Base-by-base conservation (phyloP, 2,888 invertebrate genomes). In the Pachymerium ferrugineum region DNA sequence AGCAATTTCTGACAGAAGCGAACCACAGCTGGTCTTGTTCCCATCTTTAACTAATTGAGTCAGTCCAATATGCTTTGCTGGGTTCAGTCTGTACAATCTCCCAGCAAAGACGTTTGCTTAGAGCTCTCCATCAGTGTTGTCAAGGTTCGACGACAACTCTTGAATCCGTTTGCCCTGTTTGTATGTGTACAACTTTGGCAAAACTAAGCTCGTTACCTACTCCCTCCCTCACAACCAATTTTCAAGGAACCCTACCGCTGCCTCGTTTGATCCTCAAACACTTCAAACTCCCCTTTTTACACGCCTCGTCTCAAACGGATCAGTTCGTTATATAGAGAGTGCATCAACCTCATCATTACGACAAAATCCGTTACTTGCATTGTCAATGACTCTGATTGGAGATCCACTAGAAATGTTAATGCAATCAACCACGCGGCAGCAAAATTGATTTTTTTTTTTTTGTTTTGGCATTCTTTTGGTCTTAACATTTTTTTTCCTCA, bases 181-280 rank as follows among this genome's bases (percentile, higher is more conserved):
- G n/a, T n/a, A n/a, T n/a, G n/a, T n/a, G n/a, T n/a, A n/a, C n/a
- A n/a, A n/a, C n/a, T n/a, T n/a, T n/a, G n/a, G n/a, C n/a, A n/a
- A 28, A 62, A 28, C 28, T 28, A 62, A 62, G 62, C 62, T 62
- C 62, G 62, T 62, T 62, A 62, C 62, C 25, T 62, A 28, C 28
- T 62, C 62, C 62, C 25, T 28, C 10, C 19, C 54, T 25, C 22
- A 14, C 38, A 1, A 54, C 10, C 54, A 54, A 54, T 42, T 47
- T 19, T 16, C 1, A 3, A 22, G 8, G 16, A 16, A n/a, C n/a
- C 62, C 28, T 28, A 14, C 38, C 16, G 38, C 38, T 25, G 62
- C 62, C 62, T 62, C 62, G 62, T 62, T 62, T 62, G 14, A 25
- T 62, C 25, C 62, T 62, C 62, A 62, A 62, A 62, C n/a, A 62